phyloP scores from a whole-genome alignment of 2,888 invertebrate genomes.

The Nomada lathburiana region DNA sequence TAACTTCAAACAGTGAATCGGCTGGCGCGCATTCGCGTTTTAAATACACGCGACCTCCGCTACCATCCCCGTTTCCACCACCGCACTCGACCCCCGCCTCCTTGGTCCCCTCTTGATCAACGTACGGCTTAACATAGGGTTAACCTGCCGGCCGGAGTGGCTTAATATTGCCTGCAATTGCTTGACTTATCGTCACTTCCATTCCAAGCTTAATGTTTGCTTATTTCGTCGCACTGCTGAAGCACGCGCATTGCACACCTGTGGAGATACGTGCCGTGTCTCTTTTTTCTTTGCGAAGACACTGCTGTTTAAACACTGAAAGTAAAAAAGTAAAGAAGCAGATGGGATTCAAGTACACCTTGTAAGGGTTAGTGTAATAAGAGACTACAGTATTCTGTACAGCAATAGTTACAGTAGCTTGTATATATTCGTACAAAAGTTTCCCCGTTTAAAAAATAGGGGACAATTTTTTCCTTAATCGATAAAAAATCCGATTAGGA shows the following conservation, averaged over 20 bases:
- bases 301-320: neutral
- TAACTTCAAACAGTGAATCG: conserved; percentile 84
- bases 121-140: conserved; percentile 78
- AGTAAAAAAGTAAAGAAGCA: neutral
- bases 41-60: conserved; percentile 81
- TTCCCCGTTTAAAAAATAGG: neutral
- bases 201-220: conserved; percentile 38
- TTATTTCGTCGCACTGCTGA: conserved; percentile 30
- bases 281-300: neutral
- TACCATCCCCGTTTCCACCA: conserved; percentile 53
- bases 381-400: conserved; percentile 76
- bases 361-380: conserved; percentile 21
- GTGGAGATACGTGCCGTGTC: neutral
- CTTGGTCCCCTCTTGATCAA: conserved; percentile 20
- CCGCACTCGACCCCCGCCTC: conserved; percentile 11
- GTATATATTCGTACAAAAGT: conserved; percentile 68
- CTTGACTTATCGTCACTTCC: conserved; percentile 73
- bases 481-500: neutral
- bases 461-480: neutral
- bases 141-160: conserved; percentile 76
- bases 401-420: conserved; percentile 74
- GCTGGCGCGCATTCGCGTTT: conserved; percentile 81
- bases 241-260: neutral
- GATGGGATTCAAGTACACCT: conserved; percentile 26
- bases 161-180: conserved; percentile 77